Conservation (phyloP, 2,113 vertebrate genomes). For the Callipepla squamata region DNA sequence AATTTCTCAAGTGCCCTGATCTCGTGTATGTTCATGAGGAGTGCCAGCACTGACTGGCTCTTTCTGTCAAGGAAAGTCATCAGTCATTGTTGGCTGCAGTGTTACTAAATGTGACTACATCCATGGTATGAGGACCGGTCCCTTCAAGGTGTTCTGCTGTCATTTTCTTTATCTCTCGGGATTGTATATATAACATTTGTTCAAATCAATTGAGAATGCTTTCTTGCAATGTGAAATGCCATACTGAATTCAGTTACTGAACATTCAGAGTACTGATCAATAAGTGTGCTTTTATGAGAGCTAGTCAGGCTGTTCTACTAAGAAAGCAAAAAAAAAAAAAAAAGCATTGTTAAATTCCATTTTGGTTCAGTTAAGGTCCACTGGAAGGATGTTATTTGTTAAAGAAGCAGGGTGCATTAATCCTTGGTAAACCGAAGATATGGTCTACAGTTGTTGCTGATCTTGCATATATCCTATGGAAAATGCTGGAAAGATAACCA, state of each 20-base stretch:
- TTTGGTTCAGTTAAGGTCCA: background rate
- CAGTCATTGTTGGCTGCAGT: background rate
- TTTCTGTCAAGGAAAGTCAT: constrained; percentile 1
- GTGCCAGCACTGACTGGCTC: constrained; percentile 50
- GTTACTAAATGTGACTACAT: background rate
- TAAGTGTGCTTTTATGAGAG: background rate
- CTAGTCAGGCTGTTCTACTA: background rate
- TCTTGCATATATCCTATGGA: background rate
- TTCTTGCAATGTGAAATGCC: constrained; percentile 1
- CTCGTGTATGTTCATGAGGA: constrained; percentile 35
- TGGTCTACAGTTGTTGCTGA: background rate
- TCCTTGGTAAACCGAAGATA: background rate
- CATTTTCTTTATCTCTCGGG: background rate
- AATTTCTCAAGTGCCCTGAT: constrained; percentile 40
- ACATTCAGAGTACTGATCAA: too few relatives aligned
- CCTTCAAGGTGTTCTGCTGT: background rate
- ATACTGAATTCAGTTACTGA: background rate
- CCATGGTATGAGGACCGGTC: rapidly evolving
- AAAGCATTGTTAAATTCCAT: background rate
- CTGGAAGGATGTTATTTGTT: background rate
- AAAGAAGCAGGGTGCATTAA: background rate
- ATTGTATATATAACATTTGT: background rate
- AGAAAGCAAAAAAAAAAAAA: background rate
- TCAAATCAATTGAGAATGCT: background rate
- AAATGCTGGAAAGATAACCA: background rate